Base-by-base conservation (phyloP, 2,113 vertebrate species). In the Ondatra zibethicus region DNA sequence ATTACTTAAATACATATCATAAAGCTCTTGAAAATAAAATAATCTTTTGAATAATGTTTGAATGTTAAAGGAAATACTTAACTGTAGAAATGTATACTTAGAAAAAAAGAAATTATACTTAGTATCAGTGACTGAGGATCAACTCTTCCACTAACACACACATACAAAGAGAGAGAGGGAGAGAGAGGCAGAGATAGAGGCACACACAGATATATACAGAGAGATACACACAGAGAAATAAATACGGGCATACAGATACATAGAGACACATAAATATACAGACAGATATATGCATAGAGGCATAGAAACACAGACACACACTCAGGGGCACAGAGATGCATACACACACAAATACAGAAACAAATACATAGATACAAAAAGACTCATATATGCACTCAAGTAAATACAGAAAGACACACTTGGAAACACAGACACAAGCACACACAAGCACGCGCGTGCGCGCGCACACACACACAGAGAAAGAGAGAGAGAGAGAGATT, bases 11-110 rank as follows among this genome's bases (percentile, higher is more conserved):
- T 52, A 94, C 4, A n/a, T 70, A 16, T 65, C 76, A 86, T 87
- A 88, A 88, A 88, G 72, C 27, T 14, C 47, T 92, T 84, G 58
- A 93, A 92, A 92, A 91, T 88, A 81, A 89, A 82, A 87, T 80
- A 47, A 23, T 3, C 39, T 21, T 5, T 58, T 86, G 6, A 23
- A 72, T 58, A 93, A 73, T 63, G 88, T 95, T 92, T 7, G 13
- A 81, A 94, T 80, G 42, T 81, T 63, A 92, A 93, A 93, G 52
- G 45, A 82, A 50, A 87, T 45, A 87, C 10, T 11, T 72, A 76
- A 47, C 27, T 88, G 39, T 27, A 75, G 70, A 86, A 91, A 92
- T 93, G 90, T 85, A 63, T 27, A 42, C 87, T 55, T 76, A 66
- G 10, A 58, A 58, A 58, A 58, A 58, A 58, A 55, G 55, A 55